Evolutionary conservation across 1,140 invertebrate genomes (phyloP).

Genomic region (Dinothrombium tinctorium): DNA sequence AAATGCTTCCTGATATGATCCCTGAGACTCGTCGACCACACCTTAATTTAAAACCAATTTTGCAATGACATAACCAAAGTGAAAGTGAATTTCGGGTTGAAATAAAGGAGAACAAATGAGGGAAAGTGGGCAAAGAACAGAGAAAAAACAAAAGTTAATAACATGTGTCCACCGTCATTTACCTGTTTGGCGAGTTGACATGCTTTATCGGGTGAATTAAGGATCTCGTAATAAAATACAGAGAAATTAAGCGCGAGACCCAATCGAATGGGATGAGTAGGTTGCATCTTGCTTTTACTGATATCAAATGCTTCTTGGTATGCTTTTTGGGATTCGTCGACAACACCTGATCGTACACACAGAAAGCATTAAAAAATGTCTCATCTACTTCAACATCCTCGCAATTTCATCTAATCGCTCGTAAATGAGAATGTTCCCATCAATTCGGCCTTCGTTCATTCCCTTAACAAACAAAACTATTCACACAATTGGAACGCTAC

Average conservation of each 20-base stretch:
- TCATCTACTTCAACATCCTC: slow-evolving; percentile 2
- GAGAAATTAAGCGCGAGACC: slow-evolving; percentile 96
- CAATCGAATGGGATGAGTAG: slow-evolving; percentile 92
- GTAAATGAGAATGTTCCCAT: too few species aligned
- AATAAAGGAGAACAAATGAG: neutral
- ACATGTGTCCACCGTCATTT: neutral
- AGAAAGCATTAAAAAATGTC: slow-evolving; percentile 3
- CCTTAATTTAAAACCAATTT: too few species aligned
- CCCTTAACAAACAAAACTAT: slow-evolving; percentile 2
- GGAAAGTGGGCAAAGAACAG: neutral
- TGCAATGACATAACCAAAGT: neutral
- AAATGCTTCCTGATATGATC: slow-evolving; percentile 95
- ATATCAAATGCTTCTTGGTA: slow-evolving; percentile 98
- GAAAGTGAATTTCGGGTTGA: neutral
- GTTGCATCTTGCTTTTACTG: slow-evolving; percentile 92
- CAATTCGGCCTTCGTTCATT: too few species aligned
- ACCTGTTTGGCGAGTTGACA: slow-evolving; percentile 94
- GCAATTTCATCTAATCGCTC: neutral
- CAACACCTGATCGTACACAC: slow-evolving; percentile 43
- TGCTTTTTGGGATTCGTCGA: slow-evolving; percentile 92
- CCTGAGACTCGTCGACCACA: slow-evolving; percentile 89
- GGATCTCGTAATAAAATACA: slow-evolving; percentile 99
- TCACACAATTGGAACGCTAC: slow-evolving; percentile 18
- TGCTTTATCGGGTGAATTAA: slow-evolving; percentile 92
- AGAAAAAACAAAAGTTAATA: neutral